Evolutionary conservation across 2,797 vertebrate genomes (phyloP), one percentile per base, ranked within the genome.

Genomic region (Podargus strigoides): DNA sequence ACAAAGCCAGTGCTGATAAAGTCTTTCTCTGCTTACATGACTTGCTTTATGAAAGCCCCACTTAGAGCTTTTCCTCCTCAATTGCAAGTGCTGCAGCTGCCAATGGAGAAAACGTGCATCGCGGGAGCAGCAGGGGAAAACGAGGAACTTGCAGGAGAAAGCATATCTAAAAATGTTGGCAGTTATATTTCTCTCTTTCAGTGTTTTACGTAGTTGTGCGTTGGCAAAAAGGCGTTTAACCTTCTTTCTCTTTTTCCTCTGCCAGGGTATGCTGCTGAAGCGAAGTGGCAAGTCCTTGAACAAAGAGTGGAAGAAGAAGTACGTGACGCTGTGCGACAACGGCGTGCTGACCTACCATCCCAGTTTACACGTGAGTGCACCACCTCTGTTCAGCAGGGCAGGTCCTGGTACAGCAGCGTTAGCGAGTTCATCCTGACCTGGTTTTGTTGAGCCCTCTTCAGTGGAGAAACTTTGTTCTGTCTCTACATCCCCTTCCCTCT

Each of bases 251-350:
- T 58, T 75, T 36, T 12, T n/a, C 59, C 70, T 52, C 47, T 23
- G 9, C 19, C 49, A 99, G 99, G 99, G 99, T n/a, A 99, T 99
- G 99, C 97, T 99, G 86, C 96, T 99, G 94, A 99, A 99, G 96
- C 96, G 99, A 77, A 99, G 99, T 27, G 99, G 99, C 14, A 99
- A 99, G 74, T 98, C 99, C 0, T 74, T 99, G 79, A 99, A 99
- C 96, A 99, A 99, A 95, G 99, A 99, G 92, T 99, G 99, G 99
- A 99, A 99, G 97, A 99, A 99, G 98, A 99, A 99, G 46, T 99
- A 99, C 0, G 99, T 99, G 94, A 99, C 99, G 0, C 97, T 99
- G 89, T 99, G 98, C 6, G 99, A 99, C 97, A 99, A 99, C 1
- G 99, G 99, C 0, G 97, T 99, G 90, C 98, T 99, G 85, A 99